Evolutionary conservation across 2,888 invertebrate genomes (phyloP), one percentile per base, ranked within the genome.

Genomic region (Nemurella pictetii): DNA sequence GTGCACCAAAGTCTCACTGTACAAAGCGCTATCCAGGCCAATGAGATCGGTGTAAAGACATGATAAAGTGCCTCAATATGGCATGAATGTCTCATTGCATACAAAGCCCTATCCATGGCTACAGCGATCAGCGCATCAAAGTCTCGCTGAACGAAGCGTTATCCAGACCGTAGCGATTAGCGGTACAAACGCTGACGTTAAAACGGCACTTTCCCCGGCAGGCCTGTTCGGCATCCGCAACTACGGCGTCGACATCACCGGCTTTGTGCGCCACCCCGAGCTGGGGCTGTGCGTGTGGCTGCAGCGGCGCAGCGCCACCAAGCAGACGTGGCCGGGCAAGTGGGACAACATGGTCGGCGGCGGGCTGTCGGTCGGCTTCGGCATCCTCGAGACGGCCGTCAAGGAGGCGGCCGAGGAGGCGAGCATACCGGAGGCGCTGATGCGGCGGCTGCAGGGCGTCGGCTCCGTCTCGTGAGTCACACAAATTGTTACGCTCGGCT

Each of bases 311-410:
- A 96, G 98, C 87, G 93, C 95, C 86, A 97, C 95, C 83, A 98
- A 98, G 91, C 96, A 96, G 90, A 98, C 98, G 74, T 98, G 97
- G 96, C 98, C 98, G 86, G 96, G 96, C 81, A 97, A 96, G 91
- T 96, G 97, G 95, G 98, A 98, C 90, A 98, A 97, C 89, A 97
- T 98, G 95, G 98, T 97, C 73, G 97, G 97, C 87, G 98, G 98
- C 84, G 98, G 98, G 2, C 90, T 98, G 83, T 96, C 97, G 30
- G 97, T 97, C 77, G 98, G 97, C 25, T 95, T 95, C 90, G 95
- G 96, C 80, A 95, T 98, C 86, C 91, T 95, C 88, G 97, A 98
- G 91, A 98, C 98, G 83, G 97, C 97, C 55, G 93, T 95, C 87
- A 98, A 98, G 90, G 98, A 99, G 90, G 97, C 98, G 4, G 95